phyloP scores from a whole-genome alignment of 1,140 invertebrate genomes.

The Phortica variegata region DNA sequence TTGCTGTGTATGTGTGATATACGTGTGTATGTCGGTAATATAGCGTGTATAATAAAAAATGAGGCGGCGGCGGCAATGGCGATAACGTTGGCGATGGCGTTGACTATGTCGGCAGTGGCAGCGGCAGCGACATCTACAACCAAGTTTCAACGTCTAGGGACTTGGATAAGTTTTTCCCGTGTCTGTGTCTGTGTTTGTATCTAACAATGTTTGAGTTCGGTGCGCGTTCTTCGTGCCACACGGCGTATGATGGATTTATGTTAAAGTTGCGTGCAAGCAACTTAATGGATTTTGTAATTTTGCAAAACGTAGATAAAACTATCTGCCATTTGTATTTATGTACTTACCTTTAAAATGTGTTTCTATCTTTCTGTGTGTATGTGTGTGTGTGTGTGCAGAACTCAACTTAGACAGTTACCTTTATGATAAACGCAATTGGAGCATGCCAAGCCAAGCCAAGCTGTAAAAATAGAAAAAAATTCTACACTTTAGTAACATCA shows the following conservation, averaged over 20 bases:
- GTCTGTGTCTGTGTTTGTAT: conserved; percentile 13
- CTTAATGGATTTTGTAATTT: conserved; percentile 55
- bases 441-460: conserved; percentile 51
- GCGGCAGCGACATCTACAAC: conserved; percentile 20
- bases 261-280: conserved; percentile 54
- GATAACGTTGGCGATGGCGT: too few relatives aligned
- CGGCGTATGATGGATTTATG: conserved; percentile 55
- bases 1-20: conserved; percentile 41
- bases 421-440: too few relatives aligned
- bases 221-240: conserved; percentile 39
- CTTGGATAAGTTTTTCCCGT: conserved; percentile 15
- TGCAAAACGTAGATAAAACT: conserved; percentile 21
- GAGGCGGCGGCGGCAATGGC: conserved; percentile 24
- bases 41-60: conserved; percentile 45
- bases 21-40: too few relatives aligned
- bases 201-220: too few relatives aligned
- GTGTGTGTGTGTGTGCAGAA: conserved; percentile 1
- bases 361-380: conserved; percentile 29
- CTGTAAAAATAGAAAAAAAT: conserved; percentile 33
- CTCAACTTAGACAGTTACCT: too few relatives aligned
- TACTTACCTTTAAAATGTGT: conserved; percentile 6
- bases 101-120: too few relatives aligned
- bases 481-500: too few relatives aligned
- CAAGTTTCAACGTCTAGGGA: conserved; percentile 21
- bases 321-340: conserved; percentile 13